phyloP scores from a whole-genome alignment of 2,113 vertebrate species.

The Rhodinocichla rosea region DNA sequence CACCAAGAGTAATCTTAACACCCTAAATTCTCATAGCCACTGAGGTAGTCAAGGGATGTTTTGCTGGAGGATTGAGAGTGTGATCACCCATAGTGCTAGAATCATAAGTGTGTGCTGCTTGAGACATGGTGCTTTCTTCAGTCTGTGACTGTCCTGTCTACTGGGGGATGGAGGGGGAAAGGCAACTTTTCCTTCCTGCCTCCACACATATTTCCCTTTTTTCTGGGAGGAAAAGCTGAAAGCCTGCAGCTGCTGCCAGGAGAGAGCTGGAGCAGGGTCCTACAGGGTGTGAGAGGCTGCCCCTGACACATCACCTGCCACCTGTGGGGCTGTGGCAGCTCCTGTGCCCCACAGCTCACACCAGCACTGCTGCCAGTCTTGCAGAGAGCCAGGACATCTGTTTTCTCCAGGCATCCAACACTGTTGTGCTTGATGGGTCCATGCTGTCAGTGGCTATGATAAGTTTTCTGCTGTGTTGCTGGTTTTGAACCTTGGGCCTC shows the following conservation, averaged over 20 bases:
- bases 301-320: background rate
- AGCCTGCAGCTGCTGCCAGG: background rate
- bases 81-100: background rate
- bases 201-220: background rate
- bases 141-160: background rate
- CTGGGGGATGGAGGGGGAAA: accelerated
- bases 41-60: background rate
- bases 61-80: background rate
- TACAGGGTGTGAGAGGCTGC: background rate
- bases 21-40: background rate
- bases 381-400: background rate
- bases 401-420: accelerated
- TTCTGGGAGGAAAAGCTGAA: background rate
- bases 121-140: background rate
- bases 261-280: background rate
- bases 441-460: background rate
- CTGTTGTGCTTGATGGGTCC: background rate
- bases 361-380: background rate
- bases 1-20: background rate
- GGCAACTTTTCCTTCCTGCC: background rate
- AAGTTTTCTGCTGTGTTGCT: background rate
- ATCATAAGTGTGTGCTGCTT: background rate
- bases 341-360: background rate
- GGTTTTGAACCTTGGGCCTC: background rate
- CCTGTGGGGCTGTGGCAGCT: background rate